Percentiles rank a stretch among this genome's conserved stretches.
Conservation (phyloP, 2,113 vertebrate species). For the Sinocyclocheilus rhinocerous region DNA sequence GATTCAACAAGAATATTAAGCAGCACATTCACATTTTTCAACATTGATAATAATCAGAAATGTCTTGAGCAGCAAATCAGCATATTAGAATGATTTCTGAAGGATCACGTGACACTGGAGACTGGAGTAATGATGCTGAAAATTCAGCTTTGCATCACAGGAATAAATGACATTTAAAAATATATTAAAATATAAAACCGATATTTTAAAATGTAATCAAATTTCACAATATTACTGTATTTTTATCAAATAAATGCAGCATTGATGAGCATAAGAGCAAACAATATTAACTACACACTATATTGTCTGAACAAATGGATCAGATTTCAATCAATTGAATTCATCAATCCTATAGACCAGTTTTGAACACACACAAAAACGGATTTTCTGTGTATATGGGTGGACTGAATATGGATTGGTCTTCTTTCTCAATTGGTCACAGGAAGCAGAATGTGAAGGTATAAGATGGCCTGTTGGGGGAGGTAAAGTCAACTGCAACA, state of each 20-base stretch:
- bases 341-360: not conserved
- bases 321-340: not conserved
- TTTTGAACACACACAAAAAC: not conserved
- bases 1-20: not conserved
- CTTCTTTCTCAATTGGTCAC: not conserved
- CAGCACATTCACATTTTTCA: not conserved
- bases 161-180: not conserved
- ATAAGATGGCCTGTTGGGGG: constrained; percentile 7
- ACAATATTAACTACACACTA: not conserved
- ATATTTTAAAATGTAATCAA: not conserved
- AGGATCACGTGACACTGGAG: not conserved
- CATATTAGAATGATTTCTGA: not conserved
- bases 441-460: not conserved
- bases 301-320: not conserved
- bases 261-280: not conserved
- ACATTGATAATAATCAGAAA: not conserved
- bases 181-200: not conserved
- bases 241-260: not conserved
- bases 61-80: not conserved
- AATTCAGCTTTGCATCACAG: not conserved
- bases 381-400: not conserved
- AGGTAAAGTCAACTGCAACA: not conserved
- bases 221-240: not conserved
- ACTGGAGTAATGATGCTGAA: not conserved
- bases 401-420: not conserved